phyloP scores from a whole-genome alignment of 2,888 invertebrate genomes.

The Cistogaster globosa region DNA sequence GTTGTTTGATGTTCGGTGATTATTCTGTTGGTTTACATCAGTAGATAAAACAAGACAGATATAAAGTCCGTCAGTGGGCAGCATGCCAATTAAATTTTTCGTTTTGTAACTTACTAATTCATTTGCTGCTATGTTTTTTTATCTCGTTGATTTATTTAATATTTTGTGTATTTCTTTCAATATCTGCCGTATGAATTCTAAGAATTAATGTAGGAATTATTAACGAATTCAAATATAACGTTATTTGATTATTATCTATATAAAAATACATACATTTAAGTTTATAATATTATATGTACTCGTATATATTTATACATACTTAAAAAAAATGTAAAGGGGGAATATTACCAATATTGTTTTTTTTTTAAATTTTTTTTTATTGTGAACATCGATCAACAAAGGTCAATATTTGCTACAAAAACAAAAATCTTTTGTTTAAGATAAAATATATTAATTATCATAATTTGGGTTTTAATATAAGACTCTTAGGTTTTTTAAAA shows the following conservation, averaged over 20 bases:
- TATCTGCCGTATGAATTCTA: slow-evolving; percentile 54
- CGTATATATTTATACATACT: neutral
- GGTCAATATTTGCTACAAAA: too few species aligned
- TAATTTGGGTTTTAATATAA: too few species aligned
- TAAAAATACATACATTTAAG: neutral
- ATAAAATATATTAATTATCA: too few species aligned
- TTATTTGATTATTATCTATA: slow-evolving; percentile 6
- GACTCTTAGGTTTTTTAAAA: too few species aligned
- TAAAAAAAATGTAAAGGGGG: neutral
- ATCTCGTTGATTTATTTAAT: slow-evolving; percentile 56
- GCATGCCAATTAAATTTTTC: slow-evolving; percentile 50
- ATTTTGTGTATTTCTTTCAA: slow-evolving; percentile 30
- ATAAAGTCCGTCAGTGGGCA: slow-evolving; percentile 49
- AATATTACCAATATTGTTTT: neutral
- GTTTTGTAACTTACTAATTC: slow-evolving; percentile 58
- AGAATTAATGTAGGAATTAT: slow-evolving; percentile 2
- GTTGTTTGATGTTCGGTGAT: slow-evolving; percentile 42
- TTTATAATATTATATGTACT: neutral
- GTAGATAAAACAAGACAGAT: slow-evolving; percentile 28
- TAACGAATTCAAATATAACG: slow-evolving; percentile 11
- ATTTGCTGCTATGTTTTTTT: slow-evolving; percentile 21
- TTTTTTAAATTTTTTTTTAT: neutral
- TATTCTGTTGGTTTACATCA: slow-evolving; percentile 62
- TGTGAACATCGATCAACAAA: slow-evolving; percentile 6
- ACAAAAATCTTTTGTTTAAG: too few species aligned